Conservation (phyloP, 2,113 vertebrate species). For the Lichenostomus cassidix region DNA sequence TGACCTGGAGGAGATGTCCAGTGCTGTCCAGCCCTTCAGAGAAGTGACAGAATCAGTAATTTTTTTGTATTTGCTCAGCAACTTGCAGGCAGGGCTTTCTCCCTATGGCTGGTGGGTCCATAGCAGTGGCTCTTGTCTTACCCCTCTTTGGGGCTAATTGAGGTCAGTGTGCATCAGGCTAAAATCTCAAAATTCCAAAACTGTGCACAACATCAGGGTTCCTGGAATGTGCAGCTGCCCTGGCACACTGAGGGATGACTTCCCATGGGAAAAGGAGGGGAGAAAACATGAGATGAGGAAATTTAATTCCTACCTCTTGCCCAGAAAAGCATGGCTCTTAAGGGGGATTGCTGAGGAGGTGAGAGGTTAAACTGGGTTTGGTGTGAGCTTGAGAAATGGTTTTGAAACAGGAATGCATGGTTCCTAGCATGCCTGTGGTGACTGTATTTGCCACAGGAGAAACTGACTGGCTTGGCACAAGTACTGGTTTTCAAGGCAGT, state of each 20-base stretch:
- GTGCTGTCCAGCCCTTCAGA: not conserved
- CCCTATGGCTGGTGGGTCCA: not conserved
- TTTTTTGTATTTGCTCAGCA: not conserved
- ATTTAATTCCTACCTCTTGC: not conserved
- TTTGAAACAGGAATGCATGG: not conserved
- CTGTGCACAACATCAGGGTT: not conserved
- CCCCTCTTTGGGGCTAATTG: not conserved
- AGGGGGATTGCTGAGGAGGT: not conserved
- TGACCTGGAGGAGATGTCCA: not conserved
- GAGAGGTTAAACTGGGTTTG: not conserved
- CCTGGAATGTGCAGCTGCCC: conserved; percentile 30
- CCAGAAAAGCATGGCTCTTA: not conserved
- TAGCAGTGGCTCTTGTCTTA: not conserved
- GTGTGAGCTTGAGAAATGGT: not conserved
- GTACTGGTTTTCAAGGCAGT: not conserved
- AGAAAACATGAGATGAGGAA: not conserved
- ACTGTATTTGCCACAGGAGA: not conserved
- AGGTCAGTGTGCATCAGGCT: not conserved
- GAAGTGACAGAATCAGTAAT: not conserved
- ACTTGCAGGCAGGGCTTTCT: not conserved
- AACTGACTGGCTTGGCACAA: not conserved
- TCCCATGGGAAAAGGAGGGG: not conserved
- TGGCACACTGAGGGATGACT: not conserved
- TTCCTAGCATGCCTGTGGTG: not conserved
- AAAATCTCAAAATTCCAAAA: not conserved